Evolutionary conservation across 2,797 vertebrate genomes (phyloP).

Genomic region (Cryptoprocta ferox): DNA sequence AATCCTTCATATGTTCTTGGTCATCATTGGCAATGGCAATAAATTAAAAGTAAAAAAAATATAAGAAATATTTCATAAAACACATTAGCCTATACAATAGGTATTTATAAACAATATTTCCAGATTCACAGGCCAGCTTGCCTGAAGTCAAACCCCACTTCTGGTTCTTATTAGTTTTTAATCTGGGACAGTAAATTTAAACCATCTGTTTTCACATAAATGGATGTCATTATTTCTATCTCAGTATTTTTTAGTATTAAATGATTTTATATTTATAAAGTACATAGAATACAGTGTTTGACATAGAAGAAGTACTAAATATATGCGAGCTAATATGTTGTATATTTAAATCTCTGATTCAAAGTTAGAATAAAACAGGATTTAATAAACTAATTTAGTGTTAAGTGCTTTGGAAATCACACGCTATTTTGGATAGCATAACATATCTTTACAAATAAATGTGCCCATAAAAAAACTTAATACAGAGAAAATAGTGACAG

Average conservation of each 20-base stretch:
- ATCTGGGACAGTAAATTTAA: neutral
- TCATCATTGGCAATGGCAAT: neutral
- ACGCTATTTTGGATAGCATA: slow-evolving; percentile 13
- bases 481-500: neutral
- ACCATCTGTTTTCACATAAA: neutral
- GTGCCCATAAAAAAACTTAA: neutral
- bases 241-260: neutral
- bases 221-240: neutral
- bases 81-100: neutral
- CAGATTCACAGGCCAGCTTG: neutral
- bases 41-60: neutral
- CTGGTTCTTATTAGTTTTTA: neutral
- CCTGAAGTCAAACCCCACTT: neutral
- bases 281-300: neutral
- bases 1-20: neutral
- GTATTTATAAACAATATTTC: neutral
- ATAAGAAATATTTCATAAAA: neutral
- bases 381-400: neutral
- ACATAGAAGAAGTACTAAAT: neutral
- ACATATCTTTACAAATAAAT: slow-evolving; percentile 23
- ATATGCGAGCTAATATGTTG: neutral
- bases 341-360: neutral
- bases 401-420: neutral
- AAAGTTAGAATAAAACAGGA: neutral
- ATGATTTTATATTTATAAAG: slow-evolving; percentile 15